phyloP scores from a whole-genome alignment of 1,140 invertebrate genomes.

The Paralvinella palmiformis region DNA sequence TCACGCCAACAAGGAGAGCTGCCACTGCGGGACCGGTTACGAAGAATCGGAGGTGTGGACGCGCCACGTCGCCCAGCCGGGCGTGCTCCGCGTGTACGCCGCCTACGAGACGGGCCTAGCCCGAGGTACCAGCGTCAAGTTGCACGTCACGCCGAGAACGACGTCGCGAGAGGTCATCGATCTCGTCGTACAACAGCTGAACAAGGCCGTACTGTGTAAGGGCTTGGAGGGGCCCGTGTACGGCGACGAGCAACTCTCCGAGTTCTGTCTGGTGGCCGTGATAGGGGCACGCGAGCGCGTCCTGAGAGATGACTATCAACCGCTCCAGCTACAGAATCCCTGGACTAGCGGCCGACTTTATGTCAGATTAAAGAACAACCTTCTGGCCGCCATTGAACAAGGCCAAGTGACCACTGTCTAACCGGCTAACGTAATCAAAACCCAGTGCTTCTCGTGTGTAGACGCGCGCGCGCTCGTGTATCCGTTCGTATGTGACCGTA shows the following conservation, averaged over 20 bases:
- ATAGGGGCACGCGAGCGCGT: constrained; percentile 87
- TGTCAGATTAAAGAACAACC: constrained; percentile 58
- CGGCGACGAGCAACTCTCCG: constrained; percentile 56
- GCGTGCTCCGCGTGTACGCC: constrained; percentile 71
- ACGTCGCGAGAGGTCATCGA: constrained; percentile 89
- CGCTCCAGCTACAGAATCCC: constrained; percentile 84
- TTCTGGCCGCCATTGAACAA: constrained; percentile 40
- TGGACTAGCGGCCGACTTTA: constrained; percentile 90
- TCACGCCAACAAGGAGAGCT: constrained; percentile 7
- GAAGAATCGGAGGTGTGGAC: background rate
- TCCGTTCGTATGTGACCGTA: no score
- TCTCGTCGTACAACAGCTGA: constrained; percentile 86
- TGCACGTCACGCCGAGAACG: constrained; percentile 84
- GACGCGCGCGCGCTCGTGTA: no score
- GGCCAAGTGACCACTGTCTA: constrained; percentile 6
- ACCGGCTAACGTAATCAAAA: no score
- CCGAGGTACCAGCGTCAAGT: constrained; percentile 81
- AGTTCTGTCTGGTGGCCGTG: constrained; percentile 89
- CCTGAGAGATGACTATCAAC: constrained; percentile 85
- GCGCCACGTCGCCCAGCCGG: constrained; percentile 26
- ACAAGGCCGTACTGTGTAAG: constrained; percentile 79
- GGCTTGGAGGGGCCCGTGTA: constrained; percentile 80
- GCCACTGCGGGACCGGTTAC: background rate
- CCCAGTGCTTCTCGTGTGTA: no score
- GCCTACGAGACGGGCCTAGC: constrained; percentile 91